Evolutionary conservation across 2,888 invertebrate species (phyloP).

Genomic region (Celastrina argiolus): DNA sequence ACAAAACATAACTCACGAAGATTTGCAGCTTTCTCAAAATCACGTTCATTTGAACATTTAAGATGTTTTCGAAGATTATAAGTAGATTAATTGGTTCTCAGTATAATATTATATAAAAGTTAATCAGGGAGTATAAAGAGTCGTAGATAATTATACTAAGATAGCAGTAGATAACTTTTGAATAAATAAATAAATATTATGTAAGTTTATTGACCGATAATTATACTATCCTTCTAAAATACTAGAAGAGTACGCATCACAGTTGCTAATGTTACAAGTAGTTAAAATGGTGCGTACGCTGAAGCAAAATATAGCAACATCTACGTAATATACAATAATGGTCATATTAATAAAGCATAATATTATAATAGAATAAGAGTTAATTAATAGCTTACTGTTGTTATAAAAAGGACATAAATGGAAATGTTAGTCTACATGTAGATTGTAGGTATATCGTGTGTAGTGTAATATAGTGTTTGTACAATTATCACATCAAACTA

Average conservation of each 20-base stretch:
- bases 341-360: conserved; percentile 17
- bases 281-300: conserved; percentile 62
- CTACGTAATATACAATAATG: conserved; percentile 21
- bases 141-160: background rate
- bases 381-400: conserved; percentile 1
- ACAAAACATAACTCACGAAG: conserved; percentile 41
- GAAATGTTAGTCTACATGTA: conserved; percentile 18
- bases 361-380: background rate
- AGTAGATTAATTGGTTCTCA: conserved; percentile 42
- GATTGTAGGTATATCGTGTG: background rate
- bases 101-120: conserved; percentile 49
- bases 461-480: conserved; percentile 7
- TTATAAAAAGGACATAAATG: conserved; percentile 19
- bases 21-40: conserved; percentile 50
- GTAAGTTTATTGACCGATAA: conserved; percentile 33
- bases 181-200: conserved; percentile 48
- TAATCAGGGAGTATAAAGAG: conserved; percentile 58
- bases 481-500: background rate
- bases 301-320: conserved; percentile 51
- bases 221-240: conserved; percentile 22
- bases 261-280: conserved; percentile 59
- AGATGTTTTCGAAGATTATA: conserved; percentile 73
- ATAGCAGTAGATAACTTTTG: conserved; percentile 48
- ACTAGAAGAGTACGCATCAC: conserved; percentile 71
- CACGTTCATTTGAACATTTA: conserved; percentile 48